Conservation (phyloP, 2,113 vertebrate species). For the Corythoichthys haematopterus region DNA sequence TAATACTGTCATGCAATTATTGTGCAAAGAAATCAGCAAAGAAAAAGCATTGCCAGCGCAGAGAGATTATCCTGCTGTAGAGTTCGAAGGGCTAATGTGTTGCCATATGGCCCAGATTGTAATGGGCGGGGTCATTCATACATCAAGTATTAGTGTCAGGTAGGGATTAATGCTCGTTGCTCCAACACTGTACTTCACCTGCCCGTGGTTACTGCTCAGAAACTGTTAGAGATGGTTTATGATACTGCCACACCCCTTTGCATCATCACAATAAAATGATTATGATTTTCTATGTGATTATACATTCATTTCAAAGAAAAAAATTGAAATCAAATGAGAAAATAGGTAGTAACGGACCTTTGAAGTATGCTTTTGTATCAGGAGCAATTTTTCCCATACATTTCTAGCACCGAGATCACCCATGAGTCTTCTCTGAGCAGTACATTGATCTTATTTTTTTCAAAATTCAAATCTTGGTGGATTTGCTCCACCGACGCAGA, state of each 20-base stretch:
- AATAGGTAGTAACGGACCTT: too few relatives aligned
- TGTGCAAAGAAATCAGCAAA: constrained; percentile 76
- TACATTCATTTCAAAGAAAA: not conserved
- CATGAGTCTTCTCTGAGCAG: too few relatives aligned
- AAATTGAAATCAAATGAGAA: too few relatives aligned
- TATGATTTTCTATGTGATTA: not conserved
- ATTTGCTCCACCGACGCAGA: too few relatives aligned
- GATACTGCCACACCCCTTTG: not conserved
- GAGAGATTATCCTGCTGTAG: constrained; percentile 74
- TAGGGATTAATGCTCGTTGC: constrained; percentile 76
- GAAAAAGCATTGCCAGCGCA: constrained; percentile 72
- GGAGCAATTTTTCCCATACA: too few relatives aligned
- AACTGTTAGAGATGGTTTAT: constrained; percentile 2
- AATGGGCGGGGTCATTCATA: constrained; percentile 76
- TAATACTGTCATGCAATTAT: constrained; percentile 78
- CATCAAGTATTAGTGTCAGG: constrained; percentile 81
- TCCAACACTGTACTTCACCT: constrained; percentile 56
- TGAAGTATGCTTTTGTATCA: too few relatives aligned
- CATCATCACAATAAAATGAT: not conserved
- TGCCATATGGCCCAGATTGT: constrained; percentile 73
- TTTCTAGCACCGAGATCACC: too few relatives aligned
- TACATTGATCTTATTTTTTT: too few relatives aligned
- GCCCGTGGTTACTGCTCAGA: constrained; percentile 8
- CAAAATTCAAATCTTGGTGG: too few relatives aligned
- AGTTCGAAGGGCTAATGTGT: constrained; percentile 73